Percentiles rank a stretch among this genome's conserved stretches.
Evolutionary conservation across 2,888 invertebrate species (phyloP).

Genomic region (Strigamia maritima): DNA sequence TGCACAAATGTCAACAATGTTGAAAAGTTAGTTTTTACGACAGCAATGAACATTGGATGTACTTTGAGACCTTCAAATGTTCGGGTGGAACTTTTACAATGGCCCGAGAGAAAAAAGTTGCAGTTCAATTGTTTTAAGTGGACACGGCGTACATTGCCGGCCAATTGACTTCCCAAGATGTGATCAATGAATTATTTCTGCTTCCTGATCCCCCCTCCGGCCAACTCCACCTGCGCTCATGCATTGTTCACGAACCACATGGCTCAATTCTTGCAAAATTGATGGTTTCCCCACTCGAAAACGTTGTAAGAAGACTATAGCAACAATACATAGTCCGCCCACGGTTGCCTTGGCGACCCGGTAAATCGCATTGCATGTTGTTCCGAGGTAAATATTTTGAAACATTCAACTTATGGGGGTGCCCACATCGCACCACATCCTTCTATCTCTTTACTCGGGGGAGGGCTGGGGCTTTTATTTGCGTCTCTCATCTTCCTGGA

Average conservation of each 20-base stretch:
- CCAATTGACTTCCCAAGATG: slow-evolving; percentile 12
- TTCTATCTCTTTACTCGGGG: neutral
- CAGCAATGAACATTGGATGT: neutral
- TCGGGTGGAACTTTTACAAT: neutral
- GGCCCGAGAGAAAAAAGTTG: neutral
- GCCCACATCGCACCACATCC: neutral
- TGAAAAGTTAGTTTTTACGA: neutral
- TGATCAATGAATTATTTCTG: slow-evolving; percentile 23
- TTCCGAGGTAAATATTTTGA: neutral
- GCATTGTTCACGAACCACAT: slow-evolving; percentile 15
- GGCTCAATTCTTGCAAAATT: neutral
- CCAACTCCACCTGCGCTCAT: slow-evolving; percentile 6
- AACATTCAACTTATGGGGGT: neutral
- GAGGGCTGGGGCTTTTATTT: neutral
- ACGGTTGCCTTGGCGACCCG: slow-evolving; percentile 1
- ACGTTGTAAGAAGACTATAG: neutral
- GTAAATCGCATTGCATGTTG: neutral
- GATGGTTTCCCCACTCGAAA: neutral
- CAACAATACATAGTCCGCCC: neutral
- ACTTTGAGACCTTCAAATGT: neutral
- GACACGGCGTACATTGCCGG: slow-evolving; percentile 15
- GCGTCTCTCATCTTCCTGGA: slow-evolving; percentile 11
- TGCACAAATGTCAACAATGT: neutral
- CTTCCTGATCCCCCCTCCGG: slow-evolving; percentile 3
- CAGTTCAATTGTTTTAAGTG: slow-evolving; percentile 13